Conservation (phyloP, 2,797 vertebrate genomes). For the Gambelia wislizenii region DNA sequence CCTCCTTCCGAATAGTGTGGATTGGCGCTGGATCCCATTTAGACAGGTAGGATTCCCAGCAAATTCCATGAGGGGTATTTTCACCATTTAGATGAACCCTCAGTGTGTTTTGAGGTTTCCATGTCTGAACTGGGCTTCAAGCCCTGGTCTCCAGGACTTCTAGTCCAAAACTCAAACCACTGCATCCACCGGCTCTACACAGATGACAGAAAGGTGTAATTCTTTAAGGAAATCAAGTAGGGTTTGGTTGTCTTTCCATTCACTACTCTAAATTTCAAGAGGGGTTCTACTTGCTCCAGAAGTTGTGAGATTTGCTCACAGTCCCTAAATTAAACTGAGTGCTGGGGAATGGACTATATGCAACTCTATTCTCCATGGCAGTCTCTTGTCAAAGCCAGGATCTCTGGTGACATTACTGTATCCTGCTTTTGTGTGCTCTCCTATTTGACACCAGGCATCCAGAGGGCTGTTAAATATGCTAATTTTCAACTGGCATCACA, state of each 20-base stretch:
- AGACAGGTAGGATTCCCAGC: too few species aligned
- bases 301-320: background rate
- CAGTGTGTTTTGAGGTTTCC: background rate
- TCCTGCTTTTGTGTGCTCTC: constrained; percentile 60
- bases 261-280: background rate
- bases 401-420: constrained; percentile 74
- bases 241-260: too few species aligned
- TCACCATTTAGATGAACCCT: too few species aligned
- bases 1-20: too few species aligned
- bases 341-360: constrained; percentile 38
- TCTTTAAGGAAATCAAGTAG: background rate
- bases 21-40: too few species aligned
- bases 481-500: constrained; percentile 77
- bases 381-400: constrained; percentile 61
- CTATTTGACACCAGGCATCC: constrained; percentile 76
- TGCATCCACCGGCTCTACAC: too few species aligned
- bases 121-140: background rate
- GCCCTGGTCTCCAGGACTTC: background rate
- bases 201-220: too few species aligned
- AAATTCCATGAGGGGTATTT: too few species aligned
- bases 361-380: constrained; percentile 74
- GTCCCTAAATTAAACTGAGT: constrained; percentile 35
- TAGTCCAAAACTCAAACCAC: too few species aligned
- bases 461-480: constrained; percentile 82
- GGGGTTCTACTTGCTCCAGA: background rate